Evolutionary conservation across 2,888 invertebrate genomes (phyloP).

Genomic region (Chrysolina haemoptera): DNA sequence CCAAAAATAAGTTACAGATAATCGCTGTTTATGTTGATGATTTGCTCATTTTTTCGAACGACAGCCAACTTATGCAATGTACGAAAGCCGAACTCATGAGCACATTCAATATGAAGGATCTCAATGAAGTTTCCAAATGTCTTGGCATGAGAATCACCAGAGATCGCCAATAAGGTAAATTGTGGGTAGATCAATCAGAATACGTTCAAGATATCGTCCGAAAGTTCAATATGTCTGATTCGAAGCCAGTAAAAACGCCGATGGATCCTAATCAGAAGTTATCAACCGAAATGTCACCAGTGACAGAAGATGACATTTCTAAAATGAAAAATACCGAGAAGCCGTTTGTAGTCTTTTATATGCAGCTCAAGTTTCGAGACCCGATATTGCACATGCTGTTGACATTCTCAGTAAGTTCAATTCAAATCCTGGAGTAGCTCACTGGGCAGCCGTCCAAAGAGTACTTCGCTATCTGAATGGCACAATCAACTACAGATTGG

Average conservation of each 20-base stretch:
- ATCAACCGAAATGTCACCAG: neutral
- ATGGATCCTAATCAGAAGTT: neutral
- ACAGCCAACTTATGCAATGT: neutral
- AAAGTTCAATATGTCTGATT: neutral
- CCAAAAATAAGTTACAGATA: neutral
- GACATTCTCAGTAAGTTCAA: neutral
- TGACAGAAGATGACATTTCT: conserved; percentile 2
- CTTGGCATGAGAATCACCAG: neutral
- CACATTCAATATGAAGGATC: neutral
- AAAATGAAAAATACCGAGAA: conserved; percentile 2
- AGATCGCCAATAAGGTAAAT: neutral
- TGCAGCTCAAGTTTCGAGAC: conserved; percentile 10
- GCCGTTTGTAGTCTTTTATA: neutral
- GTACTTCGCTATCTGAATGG: neutral
- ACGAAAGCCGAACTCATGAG: neutral
- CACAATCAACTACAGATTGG: neutral
- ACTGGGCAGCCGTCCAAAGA: neutral
- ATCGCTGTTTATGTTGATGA: conserved; percentile 11
- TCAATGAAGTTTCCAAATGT: neutral
- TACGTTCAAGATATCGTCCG: neutral
- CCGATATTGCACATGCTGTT: neutral
- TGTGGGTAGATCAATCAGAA: neutral
- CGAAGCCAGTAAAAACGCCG: neutral
- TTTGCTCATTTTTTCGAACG: conserved; percentile 8
- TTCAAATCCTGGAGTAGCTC: neutral